phyloP scores from a whole-genome alignment of 2,113 vertebrate species.

The Brevimyrus niger region DNA sequence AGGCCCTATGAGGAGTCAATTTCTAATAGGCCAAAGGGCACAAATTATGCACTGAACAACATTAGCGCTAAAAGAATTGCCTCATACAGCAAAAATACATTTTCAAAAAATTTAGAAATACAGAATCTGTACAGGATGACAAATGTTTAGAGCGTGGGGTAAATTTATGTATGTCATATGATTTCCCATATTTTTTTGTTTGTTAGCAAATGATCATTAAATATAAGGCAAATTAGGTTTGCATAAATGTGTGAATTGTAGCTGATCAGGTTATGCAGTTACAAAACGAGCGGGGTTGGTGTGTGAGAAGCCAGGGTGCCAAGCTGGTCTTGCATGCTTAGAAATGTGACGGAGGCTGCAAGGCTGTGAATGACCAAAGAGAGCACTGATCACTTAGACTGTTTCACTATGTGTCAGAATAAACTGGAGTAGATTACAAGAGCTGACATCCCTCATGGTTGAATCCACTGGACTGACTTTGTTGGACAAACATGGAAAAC shows the following conservation, averaged over 20 bases:
- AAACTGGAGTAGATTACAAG: slow-evolving; percentile 47
- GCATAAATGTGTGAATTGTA: slow-evolving; percentile 11
- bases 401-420: slow-evolving; percentile 41
- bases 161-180: neutral
- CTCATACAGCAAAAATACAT: slow-evolving; percentile 3
- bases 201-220: neutral
- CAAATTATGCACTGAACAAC: slow-evolving; percentile 37
- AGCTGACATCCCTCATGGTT: slow-evolving; percentile 23
- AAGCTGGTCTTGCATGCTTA: neutral
- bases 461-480: slow-evolving; percentile 25
- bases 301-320: neutral
- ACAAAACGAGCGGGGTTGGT: slow-evolving; percentile 15
- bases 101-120: slow-evolving; percentile 7
- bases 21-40: slow-evolving; percentile 51
- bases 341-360: slow-evolving; percentile 17
- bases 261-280: slow-evolving; percentile 24
- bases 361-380: slow-evolving; percentile 41
- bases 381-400: slow-evolving; percentile 38
- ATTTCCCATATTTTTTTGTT: neutral
- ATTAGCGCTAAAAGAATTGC: slow-evolving; percentile 16
- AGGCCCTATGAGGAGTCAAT: slow-evolving; percentile 60
- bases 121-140: neutral
- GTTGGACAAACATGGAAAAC: slow-evolving; percentile 7
- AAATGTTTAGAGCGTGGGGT: neutral
- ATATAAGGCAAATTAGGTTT: neutral